These are phyloP conservation scores for Scyliorhinus canicula DNA, from an alignment of 2,797 vertebrate species.

Conservation along the genomic window DNA sequence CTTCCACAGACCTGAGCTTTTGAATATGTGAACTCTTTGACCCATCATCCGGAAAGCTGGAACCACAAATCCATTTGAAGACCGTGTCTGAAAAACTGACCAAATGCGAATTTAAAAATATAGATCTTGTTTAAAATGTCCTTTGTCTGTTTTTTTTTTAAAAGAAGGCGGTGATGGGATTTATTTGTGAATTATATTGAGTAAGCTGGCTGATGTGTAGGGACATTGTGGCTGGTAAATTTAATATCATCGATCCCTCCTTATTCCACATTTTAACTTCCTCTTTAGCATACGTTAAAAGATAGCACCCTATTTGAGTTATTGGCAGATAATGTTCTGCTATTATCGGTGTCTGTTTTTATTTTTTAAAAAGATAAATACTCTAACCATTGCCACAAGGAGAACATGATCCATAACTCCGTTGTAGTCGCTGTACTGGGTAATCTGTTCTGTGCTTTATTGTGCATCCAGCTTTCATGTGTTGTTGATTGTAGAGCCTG, in stretches of 20 bases:
- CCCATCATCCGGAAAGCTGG: neutral
- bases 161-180: no score
- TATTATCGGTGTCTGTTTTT: neutral
- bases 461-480: neutral
- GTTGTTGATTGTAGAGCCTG: neutral
- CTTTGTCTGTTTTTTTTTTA: neutral
- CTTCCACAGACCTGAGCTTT: neutral
- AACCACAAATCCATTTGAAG: neutral
- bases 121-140: neutral
- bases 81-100: neutral
- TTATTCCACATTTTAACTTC: neutral
- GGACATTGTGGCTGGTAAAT: neutral
- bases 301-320: neutral
- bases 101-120: conserved; percentile 25
- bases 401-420: neutral
- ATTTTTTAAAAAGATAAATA: neutral
- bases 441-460: neutral
- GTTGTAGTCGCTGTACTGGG: neutral
- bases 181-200: neutral
- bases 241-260: neutral
- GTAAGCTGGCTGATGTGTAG: neutral
- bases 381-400: neutral
- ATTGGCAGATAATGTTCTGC: neutral
- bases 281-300: neutral
- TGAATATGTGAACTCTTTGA: neutral